Base-by-base conservation (phyloP, 1,140 invertebrate genomes). In the Philaenus spumarius region DNA sequence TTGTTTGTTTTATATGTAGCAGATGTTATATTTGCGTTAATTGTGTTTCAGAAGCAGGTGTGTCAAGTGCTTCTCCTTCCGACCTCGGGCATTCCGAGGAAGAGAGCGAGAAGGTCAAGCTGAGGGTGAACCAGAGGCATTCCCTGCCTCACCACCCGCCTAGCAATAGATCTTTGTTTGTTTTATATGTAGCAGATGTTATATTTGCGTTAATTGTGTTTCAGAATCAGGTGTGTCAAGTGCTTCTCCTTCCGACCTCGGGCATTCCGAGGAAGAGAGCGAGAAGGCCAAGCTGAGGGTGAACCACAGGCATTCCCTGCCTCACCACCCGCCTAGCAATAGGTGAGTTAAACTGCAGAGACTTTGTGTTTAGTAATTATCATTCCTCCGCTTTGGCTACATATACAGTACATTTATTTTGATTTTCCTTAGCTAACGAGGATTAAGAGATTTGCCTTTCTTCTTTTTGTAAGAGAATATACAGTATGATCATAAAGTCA, bases 211-310 rank as follows among this genome's bases (percentile, higher is more conserved):
- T 45, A 45, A n/a, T 51, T 24, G 46, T 59, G n/a, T 65, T 62
- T 15, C 59, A 67, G 67, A 68, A 58, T 68, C 67, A 7, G 67
- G 69, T 24, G 69, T 69, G 22, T 67, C 69, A 24, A 69, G 66
- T 42, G 68, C 66, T 7, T 66, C 71, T 11, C 69, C 71, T 1
- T 72, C 71, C 17, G 68, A 71, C 56, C 55, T 72, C 17, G 66
- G 66, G 17, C 63, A 68, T 20, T 65, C 63, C n/a, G 68, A 68
- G 51, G 72, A 71, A n/a, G 69, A 71, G 58, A 60, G 46, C 6
- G 72, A 73, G 55, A 71, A 70, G 54, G 61, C 64, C n/a, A 68
- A 71, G 59, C 66, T 22, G 60, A 55, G 20, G 62, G 46, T 17
- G 50, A 54, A 58, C 12, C 60, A 62, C 47, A 60, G 69, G 35